Conservation (phyloP, 2,888 invertebrate species). For the Celastrina argiolus region DNA sequence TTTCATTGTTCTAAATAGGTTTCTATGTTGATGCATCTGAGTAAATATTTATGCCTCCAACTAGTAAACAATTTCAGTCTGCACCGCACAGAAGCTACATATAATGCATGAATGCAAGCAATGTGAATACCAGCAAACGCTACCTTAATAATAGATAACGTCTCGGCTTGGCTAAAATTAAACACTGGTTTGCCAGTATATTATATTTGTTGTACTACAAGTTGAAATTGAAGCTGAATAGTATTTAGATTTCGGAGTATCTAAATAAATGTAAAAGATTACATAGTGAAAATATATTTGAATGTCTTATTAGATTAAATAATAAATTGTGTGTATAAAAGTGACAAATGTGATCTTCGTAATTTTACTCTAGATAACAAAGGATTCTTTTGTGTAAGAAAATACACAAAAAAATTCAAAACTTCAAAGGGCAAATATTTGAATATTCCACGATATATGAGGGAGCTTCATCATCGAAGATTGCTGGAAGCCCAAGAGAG, state of each 20-base stretch:
- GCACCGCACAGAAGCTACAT: not conserved
- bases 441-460: constrained; percentile 24
- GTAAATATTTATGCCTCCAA: constrained; percentile 13
- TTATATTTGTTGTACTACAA: not conserved
- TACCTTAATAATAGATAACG: constrained; percentile 17
- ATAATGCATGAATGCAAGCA: constrained; percentile 20
- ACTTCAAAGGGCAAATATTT: constrained; percentile 20
- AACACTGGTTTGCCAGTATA: not conserved
- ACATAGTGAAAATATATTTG: too few relatives aligned
- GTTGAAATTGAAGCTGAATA: not conserved
- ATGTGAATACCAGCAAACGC: constrained; percentile 9
- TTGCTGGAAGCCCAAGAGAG: constrained; percentile 40
- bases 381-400: not conserved
- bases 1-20: constrained; percentile 12
- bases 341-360: not conserved
- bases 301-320: too few relatives aligned
- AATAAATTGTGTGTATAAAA: not conserved
- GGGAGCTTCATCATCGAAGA: constrained; percentile 34
- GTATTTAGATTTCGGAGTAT: too few relatives aligned
- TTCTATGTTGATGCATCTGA: constrained; percentile 11
- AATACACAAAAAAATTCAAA: not conserved
- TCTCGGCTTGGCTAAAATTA: constrained; percentile 9
- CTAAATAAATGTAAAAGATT: too few relatives aligned
- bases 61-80: constrained; percentile 18
- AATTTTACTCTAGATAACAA: not conserved